Base-by-base conservation (phyloP, 2,888 invertebrate genomes). In the Lycocerus yunnanus region DNA sequence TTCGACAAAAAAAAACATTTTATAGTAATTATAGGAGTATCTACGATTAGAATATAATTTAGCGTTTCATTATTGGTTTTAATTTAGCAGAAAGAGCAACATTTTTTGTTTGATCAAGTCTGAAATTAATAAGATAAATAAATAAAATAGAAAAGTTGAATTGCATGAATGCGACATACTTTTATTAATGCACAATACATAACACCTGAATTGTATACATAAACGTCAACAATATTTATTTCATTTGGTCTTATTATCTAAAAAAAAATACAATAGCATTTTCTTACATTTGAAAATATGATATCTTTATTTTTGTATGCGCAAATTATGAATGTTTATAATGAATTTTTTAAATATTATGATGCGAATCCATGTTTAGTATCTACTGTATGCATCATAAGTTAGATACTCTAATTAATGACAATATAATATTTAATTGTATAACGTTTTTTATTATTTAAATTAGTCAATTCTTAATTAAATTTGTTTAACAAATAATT, bases 171-270 rank as follows among this genome's bases (percentile, higher is more conserved):
- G 83, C 82, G 81, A 81, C 80, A 82, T 81, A 85, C 83, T 84
- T 86, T 87, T 87, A 86, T 87, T 87, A 86, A 87, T 87, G 86
- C 87, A 87, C 86, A 87, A 86, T 87, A 87, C 85, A 85, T 87
- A 87, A 87, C 87, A 87, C 86, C 86, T 84, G 86, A 86, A 85
- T 86, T 86, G 86, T 86, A 86, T 87, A 87, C 86, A 87, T 86
- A 85, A 86, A 85, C 85, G 85, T 86, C 85, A 86, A 87, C 85
- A 86, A 85, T 83, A 84, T 80, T 78, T 82, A 83, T 78, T 83
- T 81, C 83, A 84, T 83, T 84, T 83, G 85, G 85, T 85, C 84
- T 84, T 85, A 84, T 83, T 60, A 72, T 66, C 82, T 82, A 81
- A 82, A 84, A 84, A 43, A 83, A 81, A 78, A 79, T 83, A 83